phyloP scores from a whole-genome alignment of 92 coral and sea anemone species.

The Zoanthus sansibaricus region DNA sequence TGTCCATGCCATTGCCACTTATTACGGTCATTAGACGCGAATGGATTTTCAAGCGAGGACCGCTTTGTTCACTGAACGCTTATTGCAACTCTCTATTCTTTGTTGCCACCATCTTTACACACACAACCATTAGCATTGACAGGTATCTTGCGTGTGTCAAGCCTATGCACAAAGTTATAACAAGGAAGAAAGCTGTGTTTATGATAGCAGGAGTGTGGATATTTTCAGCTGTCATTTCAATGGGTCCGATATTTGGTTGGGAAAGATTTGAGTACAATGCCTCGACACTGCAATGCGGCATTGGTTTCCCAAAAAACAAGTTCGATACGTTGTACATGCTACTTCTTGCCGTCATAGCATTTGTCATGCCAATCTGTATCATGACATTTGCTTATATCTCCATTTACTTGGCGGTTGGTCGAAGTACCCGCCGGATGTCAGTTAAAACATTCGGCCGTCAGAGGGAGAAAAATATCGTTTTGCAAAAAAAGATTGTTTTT shows the following conservation, averaged over 20 bases:
- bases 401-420: constrained; percentile 67
- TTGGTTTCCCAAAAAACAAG: constrained; percentile 72
- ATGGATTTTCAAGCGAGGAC: constrained; percentile 64
- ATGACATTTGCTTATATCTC: constrained; percentile 75
- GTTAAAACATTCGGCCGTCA: constrained; percentile 61
- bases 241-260: constrained; percentile 89
- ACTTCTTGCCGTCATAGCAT: constrained; percentile 69
- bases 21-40: constrained; percentile 67
- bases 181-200: constrained; percentile 69
- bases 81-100: constrained; percentile 74
- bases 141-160: constrained; percentile 80
- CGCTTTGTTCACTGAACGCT: constrained; percentile 77
- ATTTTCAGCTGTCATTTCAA: constrained; percentile 66
- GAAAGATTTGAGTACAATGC: constrained; percentile 76
- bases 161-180: constrained; percentile 84
- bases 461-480: constrained; percentile 46
- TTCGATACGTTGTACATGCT: constrained; percentile 71
- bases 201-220: constrained; percentile 76
- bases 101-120: constrained; percentile 84
- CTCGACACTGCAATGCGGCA: constrained; percentile 86
- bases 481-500: constrained; percentile 65
- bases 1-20: constrained; percentile 78
- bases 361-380: constrained; percentile 67
- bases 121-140: constrained; percentile 82
- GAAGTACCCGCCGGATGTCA: constrained; percentile 80